A percentile compares a stretch with the other conserved stretches of the same genome.
Conservation (phyloP, 2,888 invertebrate species). For the Erynnis tages region DNA sequence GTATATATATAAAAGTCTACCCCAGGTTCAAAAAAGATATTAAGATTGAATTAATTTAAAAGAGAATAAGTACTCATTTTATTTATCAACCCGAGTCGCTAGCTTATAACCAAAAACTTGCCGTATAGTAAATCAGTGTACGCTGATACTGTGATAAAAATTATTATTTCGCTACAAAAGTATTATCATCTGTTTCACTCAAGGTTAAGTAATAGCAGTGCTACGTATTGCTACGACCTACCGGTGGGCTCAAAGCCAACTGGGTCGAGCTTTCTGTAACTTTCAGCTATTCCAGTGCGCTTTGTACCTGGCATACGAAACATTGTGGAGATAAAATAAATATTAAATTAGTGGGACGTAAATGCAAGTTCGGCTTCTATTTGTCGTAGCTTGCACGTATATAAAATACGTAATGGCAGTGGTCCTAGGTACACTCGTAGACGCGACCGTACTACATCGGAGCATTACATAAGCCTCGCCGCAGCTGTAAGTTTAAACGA, state of each 20-base stretch:
- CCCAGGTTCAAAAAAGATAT: no score
- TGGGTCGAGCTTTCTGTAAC: constrained; percentile 75
- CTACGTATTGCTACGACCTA: constrained; percentile 51
- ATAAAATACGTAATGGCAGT: constrained; percentile 19
- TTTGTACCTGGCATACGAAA: constrained; percentile 43
- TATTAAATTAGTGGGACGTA: constrained; percentile 29
- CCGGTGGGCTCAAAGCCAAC: constrained; percentile 70
- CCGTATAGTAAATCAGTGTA: no score
- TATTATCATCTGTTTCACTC: constrained; percentile 36
- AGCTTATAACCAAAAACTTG: no score
- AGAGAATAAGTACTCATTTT: no score
- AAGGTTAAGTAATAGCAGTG: constrained; percentile 56
- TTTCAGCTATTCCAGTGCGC: constrained; percentile 61
- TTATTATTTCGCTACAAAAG: no score
- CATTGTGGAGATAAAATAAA: constrained; percentile 33
- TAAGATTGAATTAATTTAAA: no score
- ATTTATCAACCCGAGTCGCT: no score
- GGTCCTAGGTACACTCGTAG: constrained; percentile 4
- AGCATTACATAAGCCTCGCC: constrained; percentile 24
- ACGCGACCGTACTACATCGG: constrained; percentile 3
- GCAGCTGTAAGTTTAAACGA: constrained; percentile 23
- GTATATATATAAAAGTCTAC: no score
- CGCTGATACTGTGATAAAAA: no score
- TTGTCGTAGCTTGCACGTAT: constrained; percentile 22
- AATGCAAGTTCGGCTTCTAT: constrained; percentile 26